Conservation (phyloP, 2,113 vertebrate genomes). For the Sardina pilchardus region DNA sequence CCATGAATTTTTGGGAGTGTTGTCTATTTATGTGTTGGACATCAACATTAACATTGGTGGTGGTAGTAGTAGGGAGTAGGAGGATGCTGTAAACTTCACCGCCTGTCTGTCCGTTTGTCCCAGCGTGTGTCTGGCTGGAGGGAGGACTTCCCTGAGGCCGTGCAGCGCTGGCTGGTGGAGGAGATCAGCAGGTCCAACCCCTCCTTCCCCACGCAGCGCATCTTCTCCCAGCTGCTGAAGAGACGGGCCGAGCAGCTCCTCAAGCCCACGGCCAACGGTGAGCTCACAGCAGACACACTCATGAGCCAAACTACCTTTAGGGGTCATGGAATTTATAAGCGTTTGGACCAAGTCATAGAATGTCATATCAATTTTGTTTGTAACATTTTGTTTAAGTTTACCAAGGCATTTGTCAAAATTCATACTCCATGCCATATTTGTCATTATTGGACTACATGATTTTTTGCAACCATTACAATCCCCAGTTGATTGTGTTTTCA, state of each 20-base stretch:
- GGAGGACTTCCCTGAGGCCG: constrained; percentile 65
- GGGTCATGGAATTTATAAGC: no score
- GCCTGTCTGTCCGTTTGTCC: not conserved
- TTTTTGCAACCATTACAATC: no score
- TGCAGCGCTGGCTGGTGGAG: constrained; percentile 76
- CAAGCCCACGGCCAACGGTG: constrained; percentile 69
- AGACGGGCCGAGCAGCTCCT: constrained; percentile 68
- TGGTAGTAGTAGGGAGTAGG: not conserved
- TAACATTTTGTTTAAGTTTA: no score
- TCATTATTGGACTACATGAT: no score
- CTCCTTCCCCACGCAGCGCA: constrained; percentile 78
- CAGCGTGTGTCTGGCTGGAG: constrained; percentile 63
- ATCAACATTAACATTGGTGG: no score
- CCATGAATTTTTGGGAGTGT: no score
- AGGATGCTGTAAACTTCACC: not conserved
- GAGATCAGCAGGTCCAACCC: constrained; percentile 82
- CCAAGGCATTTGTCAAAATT: no score
- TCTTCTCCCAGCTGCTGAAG: constrained; percentile 77
- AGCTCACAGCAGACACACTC: constrained; percentile 22
- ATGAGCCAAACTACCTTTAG: not conserved
- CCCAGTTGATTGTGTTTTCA: no score
- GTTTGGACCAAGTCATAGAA: no score
- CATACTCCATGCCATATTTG: no score
- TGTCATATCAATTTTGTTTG: no score
- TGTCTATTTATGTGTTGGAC: no score